Base-by-base conservation (phyloP, 1,140 invertebrate genomes). In the Megathymus violae region DNA sequence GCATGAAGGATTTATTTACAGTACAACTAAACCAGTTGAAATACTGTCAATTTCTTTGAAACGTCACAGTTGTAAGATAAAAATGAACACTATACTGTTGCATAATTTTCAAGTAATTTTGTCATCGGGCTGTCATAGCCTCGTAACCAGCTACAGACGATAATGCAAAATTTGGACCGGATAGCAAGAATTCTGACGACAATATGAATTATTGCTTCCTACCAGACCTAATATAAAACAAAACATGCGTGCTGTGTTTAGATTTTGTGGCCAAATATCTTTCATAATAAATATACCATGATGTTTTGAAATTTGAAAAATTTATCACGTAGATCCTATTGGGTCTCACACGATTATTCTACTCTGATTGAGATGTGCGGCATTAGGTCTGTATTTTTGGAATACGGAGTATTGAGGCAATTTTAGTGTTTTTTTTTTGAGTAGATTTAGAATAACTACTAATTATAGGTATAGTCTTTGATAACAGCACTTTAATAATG, bases 121-220 rank as follows among this genome's bases (percentile, higher is more conserved):
- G 54, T 59, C 54, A 59, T 58, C 54, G 44, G 54, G 14, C 54
- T 58, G 54, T 58, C 54, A 27, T 58, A 17, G 25, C 52, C 40
- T 58, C 52, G 52, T 58, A 46, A 58, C 54, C 34, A 34, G 22
- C 16, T 46, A 27, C 40, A 46, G 19, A 58, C 54, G 38, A 10
- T 43, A 36, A 58, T 58, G n/a, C 44, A 43, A 36, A 25, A 46
- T 58, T 58, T 58, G 54, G 54, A 46, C 54, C 54, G 46, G 25
- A 58, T 46, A 6, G 46, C 54, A 58, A 46, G 54, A 58, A 58
- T 58, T 58, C 54, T 44, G 54, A 46, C 54, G 43, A 59, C 41
- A 59, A 59, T 59, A 59, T 59, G 54, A 59, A 59, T 43, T 59
- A 59, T 59, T 59, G 54, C 54, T 59, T 59, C 54, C 54, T 59